A percentile compares a stretch with the other conserved stretches of the same genome.
Evolutionary conservation across 2,888 invertebrate species (phyloP).

Genomic region (Megastigmus dorsalis): DNA sequence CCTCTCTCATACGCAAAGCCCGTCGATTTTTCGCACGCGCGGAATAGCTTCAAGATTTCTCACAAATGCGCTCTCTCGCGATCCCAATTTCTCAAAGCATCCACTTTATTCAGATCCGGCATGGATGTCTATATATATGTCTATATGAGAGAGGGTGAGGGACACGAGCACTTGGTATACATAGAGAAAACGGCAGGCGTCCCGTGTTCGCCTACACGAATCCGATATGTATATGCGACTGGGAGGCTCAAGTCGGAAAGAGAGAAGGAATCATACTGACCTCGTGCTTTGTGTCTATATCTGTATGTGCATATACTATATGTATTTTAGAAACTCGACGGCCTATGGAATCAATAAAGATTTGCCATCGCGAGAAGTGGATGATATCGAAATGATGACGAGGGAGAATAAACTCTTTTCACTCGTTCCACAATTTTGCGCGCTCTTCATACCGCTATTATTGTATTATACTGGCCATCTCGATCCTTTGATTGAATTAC

Average conservation of each 20-base stretch:
- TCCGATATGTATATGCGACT: constrained; percentile 31
- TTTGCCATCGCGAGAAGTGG: constrained; percentile 67
- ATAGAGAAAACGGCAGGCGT: constrained; percentile 19
- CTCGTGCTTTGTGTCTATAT: constrained; percentile 60
- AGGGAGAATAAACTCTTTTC: too few species aligned
- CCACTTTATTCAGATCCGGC: constrained; percentile 2
- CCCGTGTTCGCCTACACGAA: constrained; percentile 20
- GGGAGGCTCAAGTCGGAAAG: constrained; percentile 23
- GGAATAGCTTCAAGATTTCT: constrained; percentile 28
- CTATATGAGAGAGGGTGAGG: background rate
- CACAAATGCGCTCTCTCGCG: constrained; percentile 25
- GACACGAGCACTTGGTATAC: constrained; percentile 2
- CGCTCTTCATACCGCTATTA: too few species aligned
- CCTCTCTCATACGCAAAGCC: constrained; percentile 28
- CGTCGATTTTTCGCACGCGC: constrained; percentile 46
- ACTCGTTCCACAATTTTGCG: too few species aligned
- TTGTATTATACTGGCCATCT: too few species aligned
- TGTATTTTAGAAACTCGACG: constrained; percentile 56
- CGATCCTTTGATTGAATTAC: too few species aligned
- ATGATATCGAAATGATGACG: too few species aligned
- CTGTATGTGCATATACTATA: background rate
- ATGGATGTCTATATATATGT: too few species aligned
- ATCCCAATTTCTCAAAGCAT: constrained; percentile 49
- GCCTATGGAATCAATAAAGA: constrained; percentile 71
- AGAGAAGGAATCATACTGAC: constrained; percentile 67